Evolutionary conservation across 2,113 vertebrate genomes (phyloP).

Genomic region (Odocoileus hemionus): DNA sequence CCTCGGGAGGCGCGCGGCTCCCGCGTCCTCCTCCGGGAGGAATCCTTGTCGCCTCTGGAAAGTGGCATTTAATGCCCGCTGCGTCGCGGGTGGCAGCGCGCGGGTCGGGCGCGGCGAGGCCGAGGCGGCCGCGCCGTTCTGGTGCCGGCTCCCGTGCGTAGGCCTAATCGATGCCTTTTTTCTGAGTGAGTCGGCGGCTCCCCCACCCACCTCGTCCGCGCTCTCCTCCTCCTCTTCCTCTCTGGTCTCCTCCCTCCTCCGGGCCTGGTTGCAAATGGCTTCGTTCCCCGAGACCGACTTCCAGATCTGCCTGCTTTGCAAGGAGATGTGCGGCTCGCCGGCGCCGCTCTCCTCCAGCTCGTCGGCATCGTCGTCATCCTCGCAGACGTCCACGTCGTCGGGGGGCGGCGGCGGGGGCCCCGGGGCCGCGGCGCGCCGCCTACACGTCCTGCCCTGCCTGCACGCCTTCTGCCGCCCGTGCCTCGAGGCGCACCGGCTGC

Average conservation of each 20-base stretch:
- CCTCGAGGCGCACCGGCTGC: slow-evolving; percentile 89
- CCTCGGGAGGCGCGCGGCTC: slow-evolving; percentile 59
- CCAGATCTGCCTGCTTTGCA: slow-evolving; percentile 93
- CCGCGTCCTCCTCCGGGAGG: slow-evolving; percentile 72
- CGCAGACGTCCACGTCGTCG: slow-evolving; percentile 85
- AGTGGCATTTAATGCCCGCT: slow-evolving; percentile 75
- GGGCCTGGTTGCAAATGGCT: slow-evolving; percentile 86
- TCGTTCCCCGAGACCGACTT: slow-evolving; percentile 93
- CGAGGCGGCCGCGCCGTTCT: neutral
- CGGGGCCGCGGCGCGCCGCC: slow-evolving; percentile 81
- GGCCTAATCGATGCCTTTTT: slow-evolving; percentile 73
- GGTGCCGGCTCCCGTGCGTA: slow-evolving; percentile 62
- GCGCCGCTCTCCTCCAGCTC: slow-evolving; percentile 90
- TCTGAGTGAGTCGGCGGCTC: slow-evolving; percentile 77
- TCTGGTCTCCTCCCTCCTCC: slow-evolving; percentile 48
- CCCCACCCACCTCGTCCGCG: slow-evolving; percentile 48
- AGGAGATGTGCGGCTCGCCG: slow-evolving; percentile 93
- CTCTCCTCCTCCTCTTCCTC: slow-evolving; percentile 48
- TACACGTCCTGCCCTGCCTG: slow-evolving; percentile 92
- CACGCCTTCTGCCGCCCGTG: slow-evolving; percentile 94
- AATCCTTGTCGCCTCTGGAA: slow-evolving; percentile 68
- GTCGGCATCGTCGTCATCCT: slow-evolving; percentile 91
- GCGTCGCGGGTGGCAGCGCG: slow-evolving; percentile 62
- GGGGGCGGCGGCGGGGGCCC: slow-evolving; percentile 71
- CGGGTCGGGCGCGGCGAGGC: slow-evolving; percentile 17